phyloP scores from a whole-genome alignment of 2,797 vertebrate species.

The Micropoecilia bifurca region DNA sequence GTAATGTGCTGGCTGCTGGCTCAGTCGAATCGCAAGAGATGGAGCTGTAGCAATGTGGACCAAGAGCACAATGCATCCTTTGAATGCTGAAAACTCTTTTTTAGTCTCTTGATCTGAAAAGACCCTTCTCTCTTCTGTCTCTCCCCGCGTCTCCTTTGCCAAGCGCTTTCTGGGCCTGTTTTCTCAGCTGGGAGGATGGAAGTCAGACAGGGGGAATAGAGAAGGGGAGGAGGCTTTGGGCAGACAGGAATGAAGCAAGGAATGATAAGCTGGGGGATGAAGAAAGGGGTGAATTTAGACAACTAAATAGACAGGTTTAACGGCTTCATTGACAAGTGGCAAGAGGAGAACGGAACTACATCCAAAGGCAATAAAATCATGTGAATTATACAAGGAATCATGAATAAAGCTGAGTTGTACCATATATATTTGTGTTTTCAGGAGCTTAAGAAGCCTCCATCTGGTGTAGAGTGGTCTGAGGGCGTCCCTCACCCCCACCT shows the following conservation, averaged over 20 bases:
- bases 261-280: conserved; percentile 9
- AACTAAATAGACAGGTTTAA: conserved; percentile 15
- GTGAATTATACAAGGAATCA: neutral
- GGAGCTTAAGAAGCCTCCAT: conserved; percentile 61
- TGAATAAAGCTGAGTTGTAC: neutral
- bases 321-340: conserved; percentile 6
- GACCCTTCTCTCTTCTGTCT: conserved; percentile 51
- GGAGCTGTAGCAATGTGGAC: conserved; percentile 60
- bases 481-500: conserved; percentile 42
- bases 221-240: conserved; percentile 17
- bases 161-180: conserved; percentile 70
- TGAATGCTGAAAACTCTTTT: conserved; percentile 63
- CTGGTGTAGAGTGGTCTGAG: conserved; percentile 62
- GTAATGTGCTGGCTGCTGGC: conserved; percentile 71
- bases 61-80: conserved; percentile 75
- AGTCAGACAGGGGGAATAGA: conserved; percentile 63
- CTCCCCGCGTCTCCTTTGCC: conserved; percentile 67
- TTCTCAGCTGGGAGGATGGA: conserved; percentile 80
- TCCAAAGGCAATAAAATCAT: conserved; percentile 2
- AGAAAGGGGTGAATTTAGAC: conserved; percentile 23
- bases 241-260: conserved; percentile 42
- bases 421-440: conserved; percentile 34
- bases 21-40: conserved; percentile 65
- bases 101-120: conserved; percentile 62
- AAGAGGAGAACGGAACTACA: conserved; percentile 10